These are phyloP conservation scores for Rutpela maculata DNA, from an alignment of 2,888 invertebrate species.

Conservation along the genomic window DNA sequence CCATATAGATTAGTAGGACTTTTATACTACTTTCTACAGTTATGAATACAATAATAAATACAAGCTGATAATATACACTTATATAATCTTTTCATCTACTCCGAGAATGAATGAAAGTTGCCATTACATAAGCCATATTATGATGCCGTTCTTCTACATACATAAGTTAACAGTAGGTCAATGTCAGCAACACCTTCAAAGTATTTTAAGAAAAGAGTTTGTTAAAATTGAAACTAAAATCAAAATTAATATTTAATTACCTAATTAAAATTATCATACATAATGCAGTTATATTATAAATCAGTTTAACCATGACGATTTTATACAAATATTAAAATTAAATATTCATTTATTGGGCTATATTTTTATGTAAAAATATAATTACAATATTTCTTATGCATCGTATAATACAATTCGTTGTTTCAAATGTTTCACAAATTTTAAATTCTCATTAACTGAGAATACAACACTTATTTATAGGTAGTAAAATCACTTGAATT, in stretches of 20 bases:
- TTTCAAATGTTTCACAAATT: no score
- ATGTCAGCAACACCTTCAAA: constrained; percentile 19
- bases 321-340: no score
- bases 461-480: no score
- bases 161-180: constrained; percentile 23
- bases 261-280: background rate
- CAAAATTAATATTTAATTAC: background rate
- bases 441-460: no score
- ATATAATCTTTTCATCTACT: background rate
- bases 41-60: background rate
- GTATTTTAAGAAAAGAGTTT: background rate
- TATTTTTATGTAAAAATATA: no score
- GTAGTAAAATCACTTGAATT: no score
- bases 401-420: no score
- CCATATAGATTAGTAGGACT: background rate
- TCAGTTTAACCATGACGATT: no score
- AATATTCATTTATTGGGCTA: no score
- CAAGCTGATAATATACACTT: background rate
- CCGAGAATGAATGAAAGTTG: constrained; percentile 22
- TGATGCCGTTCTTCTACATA: constrained; percentile 16
- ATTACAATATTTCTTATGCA: no score
- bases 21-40: background rate
- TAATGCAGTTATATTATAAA: background rate
- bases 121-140: background rate
- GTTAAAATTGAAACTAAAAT: background rate